Conservation (phyloP, 2,888 invertebrate genomes). For the Chrysina gloriosa region DNA sequence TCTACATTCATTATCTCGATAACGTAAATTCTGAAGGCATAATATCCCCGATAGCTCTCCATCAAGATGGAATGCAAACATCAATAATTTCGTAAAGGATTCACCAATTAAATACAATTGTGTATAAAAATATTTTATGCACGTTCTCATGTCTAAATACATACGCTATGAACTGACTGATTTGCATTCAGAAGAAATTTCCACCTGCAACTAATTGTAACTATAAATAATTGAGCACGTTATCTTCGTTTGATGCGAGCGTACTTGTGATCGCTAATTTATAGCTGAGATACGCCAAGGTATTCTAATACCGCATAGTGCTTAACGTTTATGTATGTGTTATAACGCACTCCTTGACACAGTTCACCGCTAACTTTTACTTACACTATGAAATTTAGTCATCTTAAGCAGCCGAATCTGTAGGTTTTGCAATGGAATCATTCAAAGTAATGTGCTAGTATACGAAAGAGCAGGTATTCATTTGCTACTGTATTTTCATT, state of each 20-base stretch:
- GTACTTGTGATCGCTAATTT: slow-evolving; percentile 18
- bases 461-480: no score
- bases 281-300: slow-evolving; percentile 34
- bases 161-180: background rate
- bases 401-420: slow-evolving; percentile 40
- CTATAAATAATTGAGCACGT: slow-evolving; percentile 35
- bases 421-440: no score
- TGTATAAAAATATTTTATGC: background rate
- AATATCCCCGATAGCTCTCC: background rate
- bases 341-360: slow-evolving; percentile 45
- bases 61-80: background rate
- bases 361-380: slow-evolving; percentile 44
- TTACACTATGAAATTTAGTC: slow-evolving; percentile 43
- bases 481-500: no score
- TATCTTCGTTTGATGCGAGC: slow-evolving; percentile 9
- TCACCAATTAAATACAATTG: background rate
- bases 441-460: no score
- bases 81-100: background rate
- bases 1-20: background rate
- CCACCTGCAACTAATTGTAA: slow-evolving; percentile 47
- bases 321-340: slow-evolving; percentile 41
- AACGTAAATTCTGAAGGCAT: slow-evolving; percentile 9
- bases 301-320: slow-evolving; percentile 43
- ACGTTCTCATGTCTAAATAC: background rate
- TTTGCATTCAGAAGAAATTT: slow-evolving; percentile 43